Base-by-base conservation (phyloP, 1,140 invertebrate genomes). In the Piezodorus guildinii region DNA sequence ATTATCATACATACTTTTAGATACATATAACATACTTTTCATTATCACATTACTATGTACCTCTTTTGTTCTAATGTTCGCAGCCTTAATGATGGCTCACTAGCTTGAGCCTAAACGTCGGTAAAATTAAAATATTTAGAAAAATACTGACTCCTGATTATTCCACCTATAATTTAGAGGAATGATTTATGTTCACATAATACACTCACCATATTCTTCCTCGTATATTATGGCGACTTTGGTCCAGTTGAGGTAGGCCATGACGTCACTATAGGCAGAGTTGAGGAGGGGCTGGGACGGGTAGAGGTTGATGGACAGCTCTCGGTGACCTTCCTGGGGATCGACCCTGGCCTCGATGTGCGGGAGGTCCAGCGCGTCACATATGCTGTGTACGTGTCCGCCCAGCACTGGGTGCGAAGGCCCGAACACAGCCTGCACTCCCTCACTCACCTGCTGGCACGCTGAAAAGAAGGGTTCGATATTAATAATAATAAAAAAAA, bases 201-300 rank as follows among this genome's bases (percentile, higher is more conserved):
- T 17, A 9, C 17, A 73, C 74, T 77, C 71, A 86, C 85, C 84
- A 64, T 83, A 81, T 70, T 85, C 82, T 68, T 86, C 81, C 71
- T 88, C 85, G 71, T 87, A 87, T 39, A 88, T 76, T 62, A 88
- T 81, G 39, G 84, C 85, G 63, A 87, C 82, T 71, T 78, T 77
- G 21, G 83, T 84, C 85, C 85, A 88, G 68, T 86, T 85, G 68
- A 85, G 78, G 71, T 83, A 84, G 61, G 74, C 73, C 75, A 87
- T 82, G 67, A 86, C 76, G 72, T 86, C 85, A 66, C 80, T 76
- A 69, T 83, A 83, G 62, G 85, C 84, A 63, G 74, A 71, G 70
- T 85, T 83, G 63, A 87, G 76, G 39, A 83, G 74, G 68, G 75
- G 76, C 73, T 86, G 83, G 71, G 81, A 79, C 60, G 86, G 85